phyloP scores from a whole-genome alignment of 2,888 invertebrate genomes.

The Drosophila putrida region DNA sequence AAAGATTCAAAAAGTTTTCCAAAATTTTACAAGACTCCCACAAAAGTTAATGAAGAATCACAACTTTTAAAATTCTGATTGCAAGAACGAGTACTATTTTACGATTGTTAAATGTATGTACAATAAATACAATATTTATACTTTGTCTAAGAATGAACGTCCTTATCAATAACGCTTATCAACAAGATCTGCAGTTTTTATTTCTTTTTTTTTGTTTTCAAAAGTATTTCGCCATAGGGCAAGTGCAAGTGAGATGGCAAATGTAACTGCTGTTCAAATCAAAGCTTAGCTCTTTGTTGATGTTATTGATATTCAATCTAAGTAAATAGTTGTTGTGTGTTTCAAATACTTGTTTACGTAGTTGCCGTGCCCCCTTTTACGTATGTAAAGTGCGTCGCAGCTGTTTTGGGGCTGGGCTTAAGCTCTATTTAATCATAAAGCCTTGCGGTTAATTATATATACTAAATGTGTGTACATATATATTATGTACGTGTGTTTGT shows the following conservation, averaged over 20 bases:
- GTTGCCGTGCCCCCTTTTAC: slow-evolving; percentile 60
- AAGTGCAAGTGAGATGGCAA: slow-evolving; percentile 29
- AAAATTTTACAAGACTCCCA: too few relatives aligned
- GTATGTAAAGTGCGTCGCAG: slow-evolving; percentile 57
- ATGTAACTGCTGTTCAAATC: slow-evolving; percentile 4
- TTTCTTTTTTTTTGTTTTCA: slow-evolving; percentile 6
- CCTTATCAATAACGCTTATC: slow-evolving; percentile 43
- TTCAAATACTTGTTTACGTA: slow-evolving; percentile 19
- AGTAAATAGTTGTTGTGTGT: slow-evolving; percentile 9
- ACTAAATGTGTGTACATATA: background rate
- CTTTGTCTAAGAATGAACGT: background rate
- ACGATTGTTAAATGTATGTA: background rate
- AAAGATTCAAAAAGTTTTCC: too few relatives aligned
- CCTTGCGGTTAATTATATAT: slow-evolving; percentile 19
- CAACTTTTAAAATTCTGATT: too few relatives aligned
- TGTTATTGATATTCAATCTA: slow-evolving; percentile 5
- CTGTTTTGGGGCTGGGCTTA: slow-evolving; percentile 42
- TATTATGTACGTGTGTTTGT: background rate
- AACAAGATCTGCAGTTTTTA: slow-evolving; percentile 11
- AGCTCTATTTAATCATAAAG: slow-evolving; percentile 14
- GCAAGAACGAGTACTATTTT: background rate
- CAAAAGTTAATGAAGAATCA: too few relatives aligned
- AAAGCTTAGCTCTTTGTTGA: slow-evolving; percentile 16
- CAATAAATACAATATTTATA: background rate
- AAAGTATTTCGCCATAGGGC: slow-evolving; percentile 31